Percentiles rank a stretch among this genome's conserved stretches.
These are phyloP conservation scores for Taphrorychus bicolor DNA, from an alignment of 2,888 invertebrate genomes.

Conservation along the genomic window DNA sequence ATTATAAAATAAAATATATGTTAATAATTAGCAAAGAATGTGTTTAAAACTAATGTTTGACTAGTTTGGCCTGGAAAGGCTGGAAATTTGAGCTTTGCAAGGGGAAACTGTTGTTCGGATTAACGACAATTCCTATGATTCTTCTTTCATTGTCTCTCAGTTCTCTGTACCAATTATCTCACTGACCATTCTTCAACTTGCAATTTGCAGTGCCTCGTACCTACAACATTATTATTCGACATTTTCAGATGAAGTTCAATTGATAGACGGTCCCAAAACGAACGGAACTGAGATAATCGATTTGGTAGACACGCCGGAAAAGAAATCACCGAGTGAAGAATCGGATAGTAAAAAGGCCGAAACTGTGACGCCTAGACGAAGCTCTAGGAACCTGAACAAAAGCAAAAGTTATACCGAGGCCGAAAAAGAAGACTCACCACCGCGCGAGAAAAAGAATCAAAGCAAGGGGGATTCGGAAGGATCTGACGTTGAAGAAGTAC, in stretches of 20 bases:
- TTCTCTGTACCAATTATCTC: too few species aligned
- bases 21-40: too few species aligned
- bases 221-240: too few species aligned
- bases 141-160: too few species aligned
- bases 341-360: slow-evolving; percentile 36
- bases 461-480: slow-evolving; percentile 56
- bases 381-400: slow-evolving; percentile 67
- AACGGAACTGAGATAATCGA: slow-evolving; percentile 52
- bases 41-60: too few species aligned
- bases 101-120: too few species aligned
- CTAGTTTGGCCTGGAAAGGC: too few species aligned
- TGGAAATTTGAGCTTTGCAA: too few species aligned
- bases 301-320: slow-evolving; percentile 56
- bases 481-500: slow-evolving; percentile 71
- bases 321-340: slow-evolving; percentile 49
- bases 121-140: too few species aligned
- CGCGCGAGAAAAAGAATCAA: slow-evolving; percentile 43
- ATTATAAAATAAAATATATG: too few species aligned
- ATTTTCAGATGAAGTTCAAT: slow-evolving; percentile 52
- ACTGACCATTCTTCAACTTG: not conserved
- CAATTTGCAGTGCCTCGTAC: not conserved
- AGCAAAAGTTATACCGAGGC: slow-evolving; percentile 61
- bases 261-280: slow-evolving; percentile 52
- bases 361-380: slow-evolving; percentile 56
- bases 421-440: slow-evolving; percentile 58